These are phyloP conservation scores for Atopsyche davidsoni DNA, from an alignment of 1,140 invertebrate genomes.

Conservation along the genomic window DNA sequence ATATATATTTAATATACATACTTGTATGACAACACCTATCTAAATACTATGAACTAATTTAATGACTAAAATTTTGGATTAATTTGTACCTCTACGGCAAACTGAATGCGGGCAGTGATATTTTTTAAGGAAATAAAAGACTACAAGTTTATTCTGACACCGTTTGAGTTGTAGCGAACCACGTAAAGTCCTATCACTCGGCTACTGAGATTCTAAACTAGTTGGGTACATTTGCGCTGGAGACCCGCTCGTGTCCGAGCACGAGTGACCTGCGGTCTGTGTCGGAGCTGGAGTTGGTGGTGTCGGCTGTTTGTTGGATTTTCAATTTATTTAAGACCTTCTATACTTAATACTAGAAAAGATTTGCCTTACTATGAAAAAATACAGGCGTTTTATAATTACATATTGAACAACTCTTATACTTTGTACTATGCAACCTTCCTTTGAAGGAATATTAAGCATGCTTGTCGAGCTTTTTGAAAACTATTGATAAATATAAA, in stretches of 20 bases:
- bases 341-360: slow-evolving; percentile 17
- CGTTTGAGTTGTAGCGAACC: no score
- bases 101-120: no score
- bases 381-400: slow-evolving; percentile 23
- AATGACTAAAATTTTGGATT: no score
- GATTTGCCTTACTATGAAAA: slow-evolving; percentile 27
- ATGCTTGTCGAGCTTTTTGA: slow-evolving; percentile 32
- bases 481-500: slow-evolving; percentile 24
- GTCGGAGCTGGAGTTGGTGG: slow-evolving; percentile 25
- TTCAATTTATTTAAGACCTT: slow-evolving; percentile 12
- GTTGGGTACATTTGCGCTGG: neutral
- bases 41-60: no score
- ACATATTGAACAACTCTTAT: slow-evolving; percentile 20
- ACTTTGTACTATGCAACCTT: slow-evolving; percentile 27
- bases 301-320: slow-evolving; percentile 21
- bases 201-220: no score
- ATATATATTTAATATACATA: no score
- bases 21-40: no score
- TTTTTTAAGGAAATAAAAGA: no score
- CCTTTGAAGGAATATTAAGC: slow-evolving; percentile 24
- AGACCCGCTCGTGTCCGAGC: neutral
- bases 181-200: no score
- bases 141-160: no score
- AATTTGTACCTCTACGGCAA: no score
- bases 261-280: neutral